Conservation (phyloP, 53 echinoderm and acorn worm genomes). For the Apostichopus leukothele region DNA sequence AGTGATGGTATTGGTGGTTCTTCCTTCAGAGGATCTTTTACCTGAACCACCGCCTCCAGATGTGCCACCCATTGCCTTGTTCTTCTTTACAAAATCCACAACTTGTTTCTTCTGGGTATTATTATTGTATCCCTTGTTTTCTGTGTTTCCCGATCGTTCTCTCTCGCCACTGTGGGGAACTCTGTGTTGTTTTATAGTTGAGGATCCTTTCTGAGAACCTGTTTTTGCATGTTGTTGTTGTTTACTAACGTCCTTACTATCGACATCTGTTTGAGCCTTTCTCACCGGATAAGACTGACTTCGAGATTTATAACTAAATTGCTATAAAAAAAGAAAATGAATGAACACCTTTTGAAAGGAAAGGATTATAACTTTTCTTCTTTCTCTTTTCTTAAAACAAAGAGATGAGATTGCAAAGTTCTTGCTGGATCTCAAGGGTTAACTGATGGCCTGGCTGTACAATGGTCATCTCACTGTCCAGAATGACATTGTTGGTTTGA, state of each 20-base stretch:
- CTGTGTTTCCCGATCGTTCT: neutral
- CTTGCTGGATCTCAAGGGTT: too few relatives aligned
- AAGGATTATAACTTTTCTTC: too few relatives aligned
- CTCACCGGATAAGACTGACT: constrained; percentile 71
- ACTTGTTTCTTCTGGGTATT: constrained; percentile 35
- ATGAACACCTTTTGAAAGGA: too few relatives aligned
- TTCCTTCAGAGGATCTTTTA: neutral
- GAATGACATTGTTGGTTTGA: neutral
- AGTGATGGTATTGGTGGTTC: constrained; percentile 62
- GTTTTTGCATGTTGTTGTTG: constrained; percentile 35
- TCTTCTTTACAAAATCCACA: constrained; percentile 33
- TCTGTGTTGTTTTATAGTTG: constrained; percentile 6
- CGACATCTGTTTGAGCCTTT: constrained; percentile 46
- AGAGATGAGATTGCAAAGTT: too few relatives aligned
- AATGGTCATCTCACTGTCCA: too few relatives aligned
- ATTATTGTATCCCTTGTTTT: constrained; percentile 14
- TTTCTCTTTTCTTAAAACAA: too few relatives aligned
- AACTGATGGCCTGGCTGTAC: too few relatives aligned
- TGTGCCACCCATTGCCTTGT: constrained; percentile 8
- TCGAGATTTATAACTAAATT: constrained; percentile 82
- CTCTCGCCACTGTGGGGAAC: neutral
- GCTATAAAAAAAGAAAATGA: neutral
- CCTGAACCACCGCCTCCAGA: neutral
- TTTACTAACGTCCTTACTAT: constrained; percentile 36
- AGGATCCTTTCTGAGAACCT: constrained; percentile 16